Evolutionary conservation across 2,888 invertebrate species (phyloP).

Genomic region (Trachelus tabidus): DNA sequence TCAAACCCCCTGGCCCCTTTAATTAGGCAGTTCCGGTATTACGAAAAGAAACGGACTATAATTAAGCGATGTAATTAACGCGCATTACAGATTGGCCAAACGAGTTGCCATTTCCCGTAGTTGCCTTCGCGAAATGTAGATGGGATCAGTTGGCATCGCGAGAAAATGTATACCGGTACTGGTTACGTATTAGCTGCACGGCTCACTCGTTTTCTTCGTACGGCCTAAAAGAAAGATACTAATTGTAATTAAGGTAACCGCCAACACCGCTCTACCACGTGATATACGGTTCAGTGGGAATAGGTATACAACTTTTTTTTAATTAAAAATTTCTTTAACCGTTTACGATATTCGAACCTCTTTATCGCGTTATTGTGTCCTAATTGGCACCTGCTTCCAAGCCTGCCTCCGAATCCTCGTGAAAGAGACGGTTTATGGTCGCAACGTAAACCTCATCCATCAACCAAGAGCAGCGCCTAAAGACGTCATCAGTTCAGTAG

Average conservation of each 20-base stretch:
- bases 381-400: conserved; percentile 51
- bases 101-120: conserved; percentile 1
- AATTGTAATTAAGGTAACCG: not conserved
- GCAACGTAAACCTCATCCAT: conserved; percentile 53
- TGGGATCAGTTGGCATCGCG: not conserved
- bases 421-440: conserved; percentile 55
- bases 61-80: conserved; percentile 21
- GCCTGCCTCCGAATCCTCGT: conserved; percentile 48
- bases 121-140: not conserved
- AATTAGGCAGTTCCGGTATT: conserved; percentile 18
- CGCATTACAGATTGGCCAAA: conserved; percentile 19
- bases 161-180: not conserved
- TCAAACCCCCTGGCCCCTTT: conserved; percentile 13
- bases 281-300: not conserved
- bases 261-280: not conserved
- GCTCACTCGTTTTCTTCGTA: not conserved
- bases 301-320: not conserved
- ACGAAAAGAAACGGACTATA: conserved; percentile 21
- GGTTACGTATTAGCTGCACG: not conserved
- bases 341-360: conserved; percentile 10
- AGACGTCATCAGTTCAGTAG: conserved; percentile 48
- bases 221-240: not conserved
- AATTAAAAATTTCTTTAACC: not conserved
- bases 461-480: conserved; percentile 46
- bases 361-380: conserved; percentile 23